A percentile compares a stretch with the other conserved stretches of the same genome.
phyloP scores from a whole-genome alignment of 2,113 vertebrate species.

The Fregetta grallaria region DNA sequence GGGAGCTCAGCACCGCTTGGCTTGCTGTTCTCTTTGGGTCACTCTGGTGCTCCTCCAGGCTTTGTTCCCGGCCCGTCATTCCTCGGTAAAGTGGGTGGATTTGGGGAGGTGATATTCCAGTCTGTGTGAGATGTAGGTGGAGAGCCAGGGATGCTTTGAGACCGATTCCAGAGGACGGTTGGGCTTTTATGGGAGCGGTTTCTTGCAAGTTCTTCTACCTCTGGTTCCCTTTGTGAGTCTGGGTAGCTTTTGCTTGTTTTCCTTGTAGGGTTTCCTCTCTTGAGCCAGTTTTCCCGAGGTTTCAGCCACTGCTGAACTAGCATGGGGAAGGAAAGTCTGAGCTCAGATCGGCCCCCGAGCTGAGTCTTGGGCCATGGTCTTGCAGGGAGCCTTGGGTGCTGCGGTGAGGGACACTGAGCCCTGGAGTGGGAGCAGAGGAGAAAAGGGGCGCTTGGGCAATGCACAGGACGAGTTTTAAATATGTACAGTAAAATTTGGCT shows the following conservation, averaged over 20 bases:
- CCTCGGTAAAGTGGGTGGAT: fast-evolving
- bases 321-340: neutral
- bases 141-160: neutral
- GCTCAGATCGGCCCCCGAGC: neutral
- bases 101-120: neutral
- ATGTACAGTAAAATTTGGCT: neutral
- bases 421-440: neutral
- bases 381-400: neutral
- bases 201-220: neutral
- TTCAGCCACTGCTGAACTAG: neutral
- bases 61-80: neutral
- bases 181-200: neutral
- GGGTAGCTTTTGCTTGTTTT: neutral
- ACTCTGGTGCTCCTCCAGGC: neutral
- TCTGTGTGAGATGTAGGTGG: neutral
- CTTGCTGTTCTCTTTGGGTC: neutral
- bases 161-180: neutral
- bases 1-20: neutral
- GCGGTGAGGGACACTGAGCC: neutral
- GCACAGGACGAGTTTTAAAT: neutral
- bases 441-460: neutral
- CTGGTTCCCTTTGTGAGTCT: neutral
- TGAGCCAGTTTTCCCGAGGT: neutral
- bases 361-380: neutral
- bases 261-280: neutral